Evolutionary conservation across 2,113 vertebrate species (phyloP).

Genomic region (Heterotis niloticus): DNA sequence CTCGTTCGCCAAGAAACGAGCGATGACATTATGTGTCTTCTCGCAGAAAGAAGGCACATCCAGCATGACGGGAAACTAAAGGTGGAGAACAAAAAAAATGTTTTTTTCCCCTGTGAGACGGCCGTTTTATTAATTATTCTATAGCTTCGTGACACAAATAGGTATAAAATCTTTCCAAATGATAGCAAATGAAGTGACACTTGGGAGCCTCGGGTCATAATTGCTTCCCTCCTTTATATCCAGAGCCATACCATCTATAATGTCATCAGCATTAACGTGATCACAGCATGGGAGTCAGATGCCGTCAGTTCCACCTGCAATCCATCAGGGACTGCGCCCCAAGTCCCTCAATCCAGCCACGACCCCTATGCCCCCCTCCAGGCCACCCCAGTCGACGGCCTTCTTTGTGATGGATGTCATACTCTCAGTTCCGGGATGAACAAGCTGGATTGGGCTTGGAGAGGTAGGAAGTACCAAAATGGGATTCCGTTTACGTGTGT

Average conservation of each 20-base stretch:
- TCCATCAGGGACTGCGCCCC: constrained; percentile 21
- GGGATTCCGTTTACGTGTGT: too few species aligned
- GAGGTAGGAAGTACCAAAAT: background rate
- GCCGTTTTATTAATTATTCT: background rate
- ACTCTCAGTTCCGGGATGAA: constrained; percentile 26
- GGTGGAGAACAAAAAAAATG: background rate
- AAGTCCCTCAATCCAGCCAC: background rate
- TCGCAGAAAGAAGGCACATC: background rate
- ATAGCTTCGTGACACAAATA: too few species aligned
- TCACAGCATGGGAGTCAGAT: background rate
- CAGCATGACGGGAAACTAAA: background rate
- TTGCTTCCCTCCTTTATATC: background rate
- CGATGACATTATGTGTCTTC: background rate
- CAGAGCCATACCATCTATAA: constrained; percentile 2
- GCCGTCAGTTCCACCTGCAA: constrained; percentile 20
- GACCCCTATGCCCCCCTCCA: constrained; percentile 20
- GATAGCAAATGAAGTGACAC: background rate
- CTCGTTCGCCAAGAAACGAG: background rate
- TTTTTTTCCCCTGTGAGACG: background rate
- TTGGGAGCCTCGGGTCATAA: background rate
- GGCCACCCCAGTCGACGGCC: background rate
- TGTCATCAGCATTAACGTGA: constrained; percentile 20
- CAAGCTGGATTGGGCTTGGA: constrained; percentile 22
- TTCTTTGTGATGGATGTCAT: constrained; percentile 31
- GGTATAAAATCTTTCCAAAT: background rate